Base-by-base conservation (phyloP, 30 jellyfish, hydroid and myxozoan genomes). In the Hydractinia echinata region DNA sequence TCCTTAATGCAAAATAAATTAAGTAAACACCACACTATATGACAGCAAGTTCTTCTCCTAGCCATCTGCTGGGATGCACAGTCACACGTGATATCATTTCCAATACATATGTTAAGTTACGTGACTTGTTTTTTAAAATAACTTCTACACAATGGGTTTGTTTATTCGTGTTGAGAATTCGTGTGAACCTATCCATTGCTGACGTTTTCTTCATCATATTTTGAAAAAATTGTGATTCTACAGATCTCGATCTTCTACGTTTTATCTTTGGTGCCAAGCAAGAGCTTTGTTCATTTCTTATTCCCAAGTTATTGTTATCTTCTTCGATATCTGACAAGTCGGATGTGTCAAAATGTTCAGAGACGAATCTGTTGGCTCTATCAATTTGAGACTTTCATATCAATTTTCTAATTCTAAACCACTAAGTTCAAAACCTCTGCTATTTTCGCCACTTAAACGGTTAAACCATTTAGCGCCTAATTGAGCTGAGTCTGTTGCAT, bases 21-120 rank as follows among this genome's bases (percentile, higher is more conserved):
- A 21, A 60, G 83, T 58, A 79, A 71, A 83, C 82, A 60, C 87
- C 87, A 79, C 48, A 62, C 83, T 61, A 66, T 66, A 83, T 79
- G 87, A 6, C 18, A 19, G 54, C 87, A 79, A 44, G 82, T 79
- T 76, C 51, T 53, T 53, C 73, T 76, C 19, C 4, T 51, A 52
- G 85, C 82, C 39, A 30, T 76, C 55, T 56, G 85, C 50, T 53
- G 81, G 14, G 49, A 14, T 13, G 50, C 80, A 49, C 85, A 76
- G 52, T 76, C 81, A 53, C 84, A 76, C 10, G 81, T n/a, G 15
- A 72, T 15, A n/a, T 50, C 72, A n/a, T n/a, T n/a, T n/a, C n/a
- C n/a, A n/a, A n/a, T n/a, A n/a, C n/a, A n/a, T n/a, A n/a, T n/a
- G n/a, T n/a, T n/a, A 49, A 72, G 44, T 73, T 73, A 20, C 39